Evolutionary conservation across 2,797 vertebrate species (phyloP), one percentile per base, ranked within the genome.

Genomic region (Lacerta agilis): DNA sequence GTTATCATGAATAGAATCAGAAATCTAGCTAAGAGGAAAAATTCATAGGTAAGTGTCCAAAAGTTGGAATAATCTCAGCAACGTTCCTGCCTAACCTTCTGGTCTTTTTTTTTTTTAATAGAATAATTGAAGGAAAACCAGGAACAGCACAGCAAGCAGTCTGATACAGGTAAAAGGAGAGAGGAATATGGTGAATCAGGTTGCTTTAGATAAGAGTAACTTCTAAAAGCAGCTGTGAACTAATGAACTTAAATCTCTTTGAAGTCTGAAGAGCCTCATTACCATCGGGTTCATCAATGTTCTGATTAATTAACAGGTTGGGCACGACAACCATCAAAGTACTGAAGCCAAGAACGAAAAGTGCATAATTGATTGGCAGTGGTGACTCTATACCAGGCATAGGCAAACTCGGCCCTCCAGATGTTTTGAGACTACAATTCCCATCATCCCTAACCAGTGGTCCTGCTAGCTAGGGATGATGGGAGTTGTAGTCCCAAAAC

Each of bases 251-350:
- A 43, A 27, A 33, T 88, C 76, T 77, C 83, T 86, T 83, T 84
- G 27, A 71, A 84, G 66, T 41, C 49, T 58, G 13, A 55, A 84
- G 55, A 72, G 33, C 38, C 38, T 83, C 61, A 77, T 72, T 84
- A 71, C 36, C 49, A 72, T 45, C 45, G 58, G 87, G 8, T 78
- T 72, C 10, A 29, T 43, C 10, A 11, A 41, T 36, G 49, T 69
- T 61, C 75, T 72, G 61, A 11, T 49, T 61, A 88, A 88, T 84
- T 78, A 84, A 43, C 45, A 79, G 87, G 38, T 86, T 29, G 66
- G 75, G 72, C 29, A 7, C 61, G n/a, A 79, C 80, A 79, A 49
- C 66, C 73, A 86, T 61, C n/a, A 66, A 82, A 82, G 80, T 29
- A 43, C 49, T 49, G 49, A 73, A 72, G 33, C 3, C 67, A 79